Evolutionary conservation across 2,888 invertebrate genomes (phyloP).

Genomic region (Lycocerus yunnanus): DNA sequence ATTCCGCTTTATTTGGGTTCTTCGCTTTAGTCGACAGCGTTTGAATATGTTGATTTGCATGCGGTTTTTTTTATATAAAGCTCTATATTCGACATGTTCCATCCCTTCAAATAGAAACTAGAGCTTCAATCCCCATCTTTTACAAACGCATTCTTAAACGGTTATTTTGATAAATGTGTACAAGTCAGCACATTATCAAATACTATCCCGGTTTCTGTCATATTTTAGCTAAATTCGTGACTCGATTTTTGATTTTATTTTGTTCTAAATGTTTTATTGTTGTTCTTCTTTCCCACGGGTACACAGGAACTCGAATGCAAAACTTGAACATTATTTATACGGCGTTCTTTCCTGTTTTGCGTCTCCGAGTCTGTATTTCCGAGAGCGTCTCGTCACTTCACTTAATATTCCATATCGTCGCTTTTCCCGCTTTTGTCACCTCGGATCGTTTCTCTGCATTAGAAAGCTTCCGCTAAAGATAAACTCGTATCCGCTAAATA

Average conservation of each 20-base stretch:
- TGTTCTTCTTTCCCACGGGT: slow-evolving; percentile 32
- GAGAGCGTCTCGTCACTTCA: slow-evolving; percentile 37
- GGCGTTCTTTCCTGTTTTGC: slow-evolving; percentile 34
- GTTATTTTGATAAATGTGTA: slow-evolving; percentile 46
- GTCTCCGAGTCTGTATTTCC: slow-evolving; percentile 37
- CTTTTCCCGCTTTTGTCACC: slow-evolving; percentile 43
- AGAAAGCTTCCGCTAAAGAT: slow-evolving; percentile 37
- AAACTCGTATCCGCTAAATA: slow-evolving; percentile 34
- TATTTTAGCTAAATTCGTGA: slow-evolving; percentile 45
- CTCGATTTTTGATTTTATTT: slow-evolving; percentile 43
- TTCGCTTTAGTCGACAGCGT: slow-evolving; percentile 37
- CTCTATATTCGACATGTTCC: slow-evolving; percentile 34
- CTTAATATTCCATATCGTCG: slow-evolving; percentile 45
- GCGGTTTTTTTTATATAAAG: slow-evolving; percentile 34
- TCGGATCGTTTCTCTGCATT: slow-evolving; percentile 43
- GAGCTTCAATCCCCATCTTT: slow-evolving; percentile 26
- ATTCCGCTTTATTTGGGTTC: slow-evolving; percentile 32
- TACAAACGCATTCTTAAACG: slow-evolving; percentile 36
- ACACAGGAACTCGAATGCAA: slow-evolving; percentile 38
- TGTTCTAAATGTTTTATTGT: slow-evolving; percentile 39
- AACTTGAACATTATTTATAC: slow-evolving; percentile 41
- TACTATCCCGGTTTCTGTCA: slow-evolving; percentile 43
- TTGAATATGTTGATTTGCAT: slow-evolving; percentile 43
- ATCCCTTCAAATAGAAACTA: slow-evolving; percentile 33
- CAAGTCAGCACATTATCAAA: slow-evolving; percentile 50